Base-by-base conservation (phyloP, 2,113 vertebrate genomes). In the Rhombomys opimus region DNA sequence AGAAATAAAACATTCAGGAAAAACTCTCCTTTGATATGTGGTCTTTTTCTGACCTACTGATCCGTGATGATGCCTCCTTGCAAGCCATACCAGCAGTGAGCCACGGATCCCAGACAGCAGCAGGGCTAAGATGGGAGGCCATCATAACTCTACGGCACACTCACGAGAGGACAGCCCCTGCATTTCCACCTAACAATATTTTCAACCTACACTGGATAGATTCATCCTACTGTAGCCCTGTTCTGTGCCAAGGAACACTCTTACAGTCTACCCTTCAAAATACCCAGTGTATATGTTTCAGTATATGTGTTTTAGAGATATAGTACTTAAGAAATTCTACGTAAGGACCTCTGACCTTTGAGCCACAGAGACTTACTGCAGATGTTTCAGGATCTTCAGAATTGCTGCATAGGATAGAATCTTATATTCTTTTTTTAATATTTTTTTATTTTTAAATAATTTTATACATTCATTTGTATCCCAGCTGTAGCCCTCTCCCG, bases 301-400 rank as follows among this genome's bases (percentile, higher is more conserved):
- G 46, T 46, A 46, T 46, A 46, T 46, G 46, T 46, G 46, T 46
- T 46, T 46, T 46, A 88, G 75, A 93, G 85, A 94, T 96, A 81
- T 0, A 0, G 2, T 50, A 87, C 50, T 88, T 3, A 80, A 88
- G 81, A 41, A 73, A 13, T n/a, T 63, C n/a, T 80, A 5, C 35
- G 12, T 67, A 15, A 78, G 38, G 68, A 77, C n/a, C 12, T 63
- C 41, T 65, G 87, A 41, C 46, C 91, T 96, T 77, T 72, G 46
- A 96, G 59, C 18, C 15, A 65, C 8, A 46, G 22, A 90, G 30
- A 90, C 46, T 63, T 41, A 52, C 54, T 52, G 17, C 30, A 5
- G 23, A 59, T 22, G 41, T 86, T 75, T 75, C 52, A 14, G 23
- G 52, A 25, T 67, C 10, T 0, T 92, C 80, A 57, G 25, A 80